Evolutionary conservation across 1,140 invertebrate species (phyloP).

Genomic region (Drosophila setifemur): DNA sequence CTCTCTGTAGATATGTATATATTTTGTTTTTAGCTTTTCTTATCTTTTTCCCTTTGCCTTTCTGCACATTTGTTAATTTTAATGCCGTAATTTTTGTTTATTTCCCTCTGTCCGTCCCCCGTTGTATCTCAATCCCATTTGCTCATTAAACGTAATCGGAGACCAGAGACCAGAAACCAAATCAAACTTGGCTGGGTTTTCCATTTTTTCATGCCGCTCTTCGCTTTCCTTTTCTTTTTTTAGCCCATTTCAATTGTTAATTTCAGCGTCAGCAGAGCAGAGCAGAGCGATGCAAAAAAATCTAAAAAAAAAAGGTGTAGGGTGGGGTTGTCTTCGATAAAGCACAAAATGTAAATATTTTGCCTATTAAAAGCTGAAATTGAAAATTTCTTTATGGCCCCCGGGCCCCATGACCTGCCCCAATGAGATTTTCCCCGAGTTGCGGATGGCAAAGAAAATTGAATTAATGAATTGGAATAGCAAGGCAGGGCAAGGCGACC

Average conservation of each 20-base stretch:
- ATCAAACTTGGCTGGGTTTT: conserved; percentile 31
- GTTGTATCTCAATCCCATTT: neutral
- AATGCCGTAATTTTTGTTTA: conserved; percentile 47
- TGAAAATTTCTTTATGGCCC: conserved; percentile 31
- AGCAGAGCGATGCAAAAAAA: no score
- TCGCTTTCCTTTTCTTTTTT: conserved; percentile 10
- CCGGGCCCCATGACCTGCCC: neutral
- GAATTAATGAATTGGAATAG: conserved; percentile 31
- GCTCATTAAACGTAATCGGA: conserved; percentile 38
- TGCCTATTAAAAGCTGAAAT: conserved; percentile 39
- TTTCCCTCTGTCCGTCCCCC: neutral
- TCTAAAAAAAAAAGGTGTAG: neutral
- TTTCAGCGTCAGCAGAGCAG: conserved; percentile 40
- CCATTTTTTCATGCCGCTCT: conserved; percentile 14
- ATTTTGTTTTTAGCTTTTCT: conserved; percentile 11
- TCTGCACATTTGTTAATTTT: conserved; percentile 50
- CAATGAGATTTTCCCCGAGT: conserved; percentile 11
- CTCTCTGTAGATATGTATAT: neutral
- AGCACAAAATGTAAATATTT: conserved; percentile 28
- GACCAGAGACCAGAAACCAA: conserved; percentile 35
- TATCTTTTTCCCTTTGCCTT: neutral
- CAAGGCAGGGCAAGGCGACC: no score
- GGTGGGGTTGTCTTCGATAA: conserved; percentile 3
- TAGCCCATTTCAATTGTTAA: conserved; percentile 40
- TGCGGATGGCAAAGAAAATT: neutral